Conservation (phyloP, 2,888 invertebrate genomes). For the Salpingus planirostris region DNA sequence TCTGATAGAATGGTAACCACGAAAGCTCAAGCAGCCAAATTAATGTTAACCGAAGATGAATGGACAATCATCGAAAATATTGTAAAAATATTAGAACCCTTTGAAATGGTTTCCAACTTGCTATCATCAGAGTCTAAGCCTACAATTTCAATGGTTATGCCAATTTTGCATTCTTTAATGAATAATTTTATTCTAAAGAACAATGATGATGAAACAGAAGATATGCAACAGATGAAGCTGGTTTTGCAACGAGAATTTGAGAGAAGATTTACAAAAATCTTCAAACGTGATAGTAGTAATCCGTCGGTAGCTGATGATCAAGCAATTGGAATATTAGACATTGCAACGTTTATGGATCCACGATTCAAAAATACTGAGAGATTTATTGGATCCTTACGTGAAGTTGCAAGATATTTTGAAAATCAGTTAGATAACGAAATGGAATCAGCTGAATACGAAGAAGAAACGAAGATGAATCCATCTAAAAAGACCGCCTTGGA, state of each 20-base stretch:
- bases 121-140: constrained; percentile 5
- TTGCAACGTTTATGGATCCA: constrained; percentile 12
- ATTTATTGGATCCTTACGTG: too few relatives aligned
- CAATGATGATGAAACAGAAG: background rate
- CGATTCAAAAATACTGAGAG: constrained; percentile 13
- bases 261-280: constrained; percentile 1
- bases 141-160: constrained; percentile 8
- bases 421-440: too few relatives aligned
- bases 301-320: too few relatives aligned
- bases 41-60: constrained; percentile 8
- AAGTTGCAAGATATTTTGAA: too few relatives aligned
- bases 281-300: too few relatives aligned
- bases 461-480: too few relatives aligned
- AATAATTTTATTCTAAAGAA: constrained; percentile 5
- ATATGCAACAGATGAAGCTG: background rate
- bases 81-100: constrained; percentile 5
- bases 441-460: too few relatives aligned
- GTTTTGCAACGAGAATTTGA: constrained; percentile 1
- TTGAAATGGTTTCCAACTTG: constrained; percentile 6
- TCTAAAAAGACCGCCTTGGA: constrained; percentile 9
- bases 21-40: constrained; percentile 3
- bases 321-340: too few relatives aligned
- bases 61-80: constrained; percentile 6
- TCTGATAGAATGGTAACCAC: constrained; percentile 5
- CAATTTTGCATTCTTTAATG: constrained; percentile 4